Evolutionary conservation across 2,113 vertebrate species (phyloP).

Genomic region (Athene noctua): DNA sequence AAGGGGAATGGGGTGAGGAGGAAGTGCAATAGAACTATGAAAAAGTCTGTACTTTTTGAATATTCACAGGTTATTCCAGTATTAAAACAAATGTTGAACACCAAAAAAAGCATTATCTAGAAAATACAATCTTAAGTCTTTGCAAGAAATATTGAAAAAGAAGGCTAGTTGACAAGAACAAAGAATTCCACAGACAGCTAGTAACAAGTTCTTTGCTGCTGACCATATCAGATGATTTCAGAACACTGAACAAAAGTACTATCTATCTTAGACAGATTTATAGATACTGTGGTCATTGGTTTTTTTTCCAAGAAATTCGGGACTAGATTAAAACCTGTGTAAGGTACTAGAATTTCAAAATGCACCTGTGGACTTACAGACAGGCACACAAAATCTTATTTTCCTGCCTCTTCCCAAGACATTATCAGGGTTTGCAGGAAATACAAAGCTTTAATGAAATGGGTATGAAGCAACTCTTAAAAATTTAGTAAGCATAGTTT

Average conservation of each 20-base stretch:
- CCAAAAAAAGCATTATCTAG: neutral
- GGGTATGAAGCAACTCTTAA: neutral
- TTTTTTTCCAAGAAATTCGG: neutral
- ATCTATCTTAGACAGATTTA: neutral
- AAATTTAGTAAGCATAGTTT: neutral
- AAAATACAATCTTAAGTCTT: neutral
- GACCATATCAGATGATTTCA: neutral
- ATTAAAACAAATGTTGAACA: neutral
- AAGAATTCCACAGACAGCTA: neutral
- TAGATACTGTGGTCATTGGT: neutral
- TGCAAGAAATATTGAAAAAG: neutral
- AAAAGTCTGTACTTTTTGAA: neutral
- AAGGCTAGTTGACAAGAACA: neutral
- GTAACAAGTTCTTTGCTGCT: neutral
- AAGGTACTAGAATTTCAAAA: neutral
- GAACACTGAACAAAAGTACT: neutral
- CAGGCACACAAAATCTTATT: neutral
- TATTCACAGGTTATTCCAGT: neutral
- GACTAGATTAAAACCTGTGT: neutral
- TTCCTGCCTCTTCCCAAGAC: neutral
- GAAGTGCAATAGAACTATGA: neutral
- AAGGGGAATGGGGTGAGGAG: neutral
- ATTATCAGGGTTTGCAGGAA: neutral
- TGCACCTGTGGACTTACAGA: neutral
- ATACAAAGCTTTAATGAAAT: neutral